These are phyloP conservation scores for Caenorhabditis sp. DNA, from an alignment of 2,888 invertebrate genomes.

Conservation along the genomic window DNA sequence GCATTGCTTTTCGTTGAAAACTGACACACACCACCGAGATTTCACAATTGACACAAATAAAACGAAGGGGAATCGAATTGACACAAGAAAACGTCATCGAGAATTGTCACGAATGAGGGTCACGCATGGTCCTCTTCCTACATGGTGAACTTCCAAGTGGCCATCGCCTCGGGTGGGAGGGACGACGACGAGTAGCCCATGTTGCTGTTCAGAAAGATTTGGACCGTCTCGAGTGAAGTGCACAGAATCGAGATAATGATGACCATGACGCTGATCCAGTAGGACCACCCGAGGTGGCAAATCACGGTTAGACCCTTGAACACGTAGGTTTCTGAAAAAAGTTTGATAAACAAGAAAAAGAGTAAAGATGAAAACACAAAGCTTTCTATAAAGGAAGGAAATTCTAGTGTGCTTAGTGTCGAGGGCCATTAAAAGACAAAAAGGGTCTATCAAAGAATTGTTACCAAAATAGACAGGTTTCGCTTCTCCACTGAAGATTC, in stretches of 20 bases:
- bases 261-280: constrained; percentile 45
- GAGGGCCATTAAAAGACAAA: too few relatives aligned
- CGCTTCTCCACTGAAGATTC: constrained; percentile 48
- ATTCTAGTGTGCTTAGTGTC: background rate
- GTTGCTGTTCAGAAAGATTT: constrained; percentile 44
- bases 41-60: constrained; percentile 42
- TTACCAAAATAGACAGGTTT: constrained; percentile 48
- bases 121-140: constrained; percentile 35
- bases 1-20: constrained; percentile 12
- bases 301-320: constrained; percentile 35
- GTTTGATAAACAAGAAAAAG: background rate
- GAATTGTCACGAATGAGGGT: constrained; percentile 18
- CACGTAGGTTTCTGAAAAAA: constrained; percentile 39
- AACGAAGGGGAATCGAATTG: background rate
- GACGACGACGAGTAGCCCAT: constrained; percentile 36
- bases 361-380: constrained; percentile 24
- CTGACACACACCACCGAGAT: constrained; percentile 26
- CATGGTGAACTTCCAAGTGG: constrained; percentile 57
- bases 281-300: constrained; percentile 57
- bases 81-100: constrained; percentile 6
- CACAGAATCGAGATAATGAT: constrained; percentile 40
- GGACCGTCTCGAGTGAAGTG: constrained; percentile 44
- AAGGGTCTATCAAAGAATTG: too few relatives aligned
- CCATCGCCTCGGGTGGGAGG: constrained; percentile 53
- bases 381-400: background rate